These are phyloP conservation scores for Siniperca scherzeri DNA, from an alignment of 2,797 vertebrate species.

Conservation along the genomic window DNA sequence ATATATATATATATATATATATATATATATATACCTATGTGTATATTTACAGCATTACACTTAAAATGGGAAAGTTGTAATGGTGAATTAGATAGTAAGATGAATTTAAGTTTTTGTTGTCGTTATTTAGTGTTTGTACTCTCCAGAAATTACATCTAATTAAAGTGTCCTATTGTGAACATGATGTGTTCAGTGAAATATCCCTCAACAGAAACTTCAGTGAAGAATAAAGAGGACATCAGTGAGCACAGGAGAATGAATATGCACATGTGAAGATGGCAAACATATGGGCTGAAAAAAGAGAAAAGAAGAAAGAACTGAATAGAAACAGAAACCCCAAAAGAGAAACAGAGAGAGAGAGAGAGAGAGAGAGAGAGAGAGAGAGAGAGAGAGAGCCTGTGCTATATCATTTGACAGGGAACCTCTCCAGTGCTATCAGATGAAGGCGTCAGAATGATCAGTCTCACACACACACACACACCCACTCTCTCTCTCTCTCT, in stretches of 20 bases:
- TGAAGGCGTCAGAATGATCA: slow-evolving; percentile 89
- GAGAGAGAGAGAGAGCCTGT: slow-evolving; percentile 84
- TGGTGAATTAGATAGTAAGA: slow-evolving; percentile 29
- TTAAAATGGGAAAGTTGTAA: slow-evolving; percentile 56
- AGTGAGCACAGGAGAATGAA: slow-evolving; percentile 12
- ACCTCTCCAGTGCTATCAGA: slow-evolving; percentile 92
- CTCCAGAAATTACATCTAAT: slow-evolving; percentile 19
- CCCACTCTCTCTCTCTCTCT: slow-evolving; percentile 71
- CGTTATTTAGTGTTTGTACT: slow-evolving; percentile 10
- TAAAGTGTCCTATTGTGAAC: slow-evolving; percentile 25
- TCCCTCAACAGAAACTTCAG: not conserved
- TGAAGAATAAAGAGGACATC: not conserved
- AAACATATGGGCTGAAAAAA: slow-evolving; percentile 20
- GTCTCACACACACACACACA: slow-evolving; percentile 83
- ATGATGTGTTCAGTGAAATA: not conserved
- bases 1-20: no score
- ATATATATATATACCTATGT: no score
- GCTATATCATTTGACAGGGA: slow-evolving; percentile 92
- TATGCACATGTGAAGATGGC: slow-evolving; percentile 26
- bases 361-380: slow-evolving; percentile 62
- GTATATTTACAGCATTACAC: slow-evolving; percentile 61
- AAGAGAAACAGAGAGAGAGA: slow-evolving; percentile 51
- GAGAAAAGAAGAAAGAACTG: slow-evolving; percentile 7
- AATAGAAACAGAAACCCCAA: slow-evolving; percentile 50
- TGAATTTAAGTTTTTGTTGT: slow-evolving; percentile 12